Base-by-base conservation (phyloP, 2,113 vertebrate genomes). In the Spea bombifrons region DNA sequence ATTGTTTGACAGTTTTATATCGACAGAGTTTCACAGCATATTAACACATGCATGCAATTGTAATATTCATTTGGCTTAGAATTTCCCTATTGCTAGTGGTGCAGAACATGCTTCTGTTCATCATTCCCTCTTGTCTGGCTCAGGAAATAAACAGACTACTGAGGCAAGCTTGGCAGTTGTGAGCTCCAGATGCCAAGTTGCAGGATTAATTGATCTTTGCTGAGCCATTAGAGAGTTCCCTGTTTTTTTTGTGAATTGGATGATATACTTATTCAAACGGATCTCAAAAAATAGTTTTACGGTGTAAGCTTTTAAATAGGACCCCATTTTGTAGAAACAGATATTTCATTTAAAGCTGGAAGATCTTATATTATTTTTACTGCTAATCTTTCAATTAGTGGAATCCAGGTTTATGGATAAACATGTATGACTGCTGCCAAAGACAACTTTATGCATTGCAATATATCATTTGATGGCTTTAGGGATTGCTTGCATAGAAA, bases 21-120 rank as follows among this genome's bases (percentile, higher is more conserved):
- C 59, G 16, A 49, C 59, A 66, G 52, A 61, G 50, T 43, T 74
- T 68, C 71, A 80, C 50, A 68, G 71, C 69, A 68, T 65, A 80
- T 80, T 80, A 74, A 65, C 64, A 80, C 71, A 80, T 74, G 78
- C 63, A 66, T 80, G 53, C 52, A 63, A 68, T 80, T 74, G 64
- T 68, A 80, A 80, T 74, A 74, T 80, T 80, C 78, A 80, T 80
- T 80, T 80, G 71, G 45, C 78, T 80, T 66, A 16, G 71, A 80
- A 68, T 15, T 57, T 61, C 73, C 64, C 71, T 65, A 74, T 68
- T 68, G 71, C 71, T 74, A 65, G 52, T 80, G 78, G 64, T 68
- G 78, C 78, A 80, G 78, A 80, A 80, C 77, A 73, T 50, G 71
- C 64, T 73, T 64, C 44, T 61, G 78, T 66, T 59, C 64, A 80